Conservation (phyloP, 2,888 invertebrate genomes). For the Trissonchulus sp. region DNA sequence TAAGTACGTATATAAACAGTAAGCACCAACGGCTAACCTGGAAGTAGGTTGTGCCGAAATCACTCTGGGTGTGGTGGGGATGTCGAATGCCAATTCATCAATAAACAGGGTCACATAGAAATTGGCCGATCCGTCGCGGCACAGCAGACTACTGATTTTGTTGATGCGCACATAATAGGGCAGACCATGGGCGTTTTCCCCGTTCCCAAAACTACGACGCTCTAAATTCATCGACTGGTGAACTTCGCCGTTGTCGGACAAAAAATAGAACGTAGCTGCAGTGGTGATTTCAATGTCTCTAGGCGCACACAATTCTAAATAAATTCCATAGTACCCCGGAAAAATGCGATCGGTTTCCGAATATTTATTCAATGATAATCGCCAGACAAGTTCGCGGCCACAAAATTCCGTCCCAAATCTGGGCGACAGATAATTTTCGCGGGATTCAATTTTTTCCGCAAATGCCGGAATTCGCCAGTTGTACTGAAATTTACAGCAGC, state of each 20-base stretch:
- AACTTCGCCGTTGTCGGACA: not conserved
- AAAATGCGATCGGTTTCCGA: not conserved
- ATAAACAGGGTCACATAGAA: not conserved
- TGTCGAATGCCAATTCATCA: not conserved
- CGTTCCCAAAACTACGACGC: not conserved
- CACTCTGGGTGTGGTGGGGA: too few relatives aligned
- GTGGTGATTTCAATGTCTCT: not conserved
- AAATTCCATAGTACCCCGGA: conserved; percentile 15
- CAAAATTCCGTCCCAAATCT: not conserved
- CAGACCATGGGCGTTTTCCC: not conserved
- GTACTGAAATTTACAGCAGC: conserved; percentile 15
- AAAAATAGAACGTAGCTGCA: not conserved
- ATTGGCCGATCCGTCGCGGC: conserved; percentile 3
- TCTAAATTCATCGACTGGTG: not conserved
- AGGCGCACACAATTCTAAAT: not conserved
- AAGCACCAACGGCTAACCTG: too few relatives aligned
- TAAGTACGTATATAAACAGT: too few relatives aligned
- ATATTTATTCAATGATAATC: conserved; percentile 4
- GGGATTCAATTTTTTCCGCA: conserved; percentile 17
- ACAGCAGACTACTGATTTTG: not conserved
- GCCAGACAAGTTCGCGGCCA: not conserved
- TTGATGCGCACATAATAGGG: conserved; percentile 7
- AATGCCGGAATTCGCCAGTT: not conserved
- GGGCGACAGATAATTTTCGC: conserved; percentile 9
- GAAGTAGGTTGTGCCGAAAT: too few relatives aligned